Evolutionary conservation across 2,113 vertebrate genomes (phyloP), one percentile per base, ranked within the genome.

Genomic region (Platichthys stellatus): DNA sequence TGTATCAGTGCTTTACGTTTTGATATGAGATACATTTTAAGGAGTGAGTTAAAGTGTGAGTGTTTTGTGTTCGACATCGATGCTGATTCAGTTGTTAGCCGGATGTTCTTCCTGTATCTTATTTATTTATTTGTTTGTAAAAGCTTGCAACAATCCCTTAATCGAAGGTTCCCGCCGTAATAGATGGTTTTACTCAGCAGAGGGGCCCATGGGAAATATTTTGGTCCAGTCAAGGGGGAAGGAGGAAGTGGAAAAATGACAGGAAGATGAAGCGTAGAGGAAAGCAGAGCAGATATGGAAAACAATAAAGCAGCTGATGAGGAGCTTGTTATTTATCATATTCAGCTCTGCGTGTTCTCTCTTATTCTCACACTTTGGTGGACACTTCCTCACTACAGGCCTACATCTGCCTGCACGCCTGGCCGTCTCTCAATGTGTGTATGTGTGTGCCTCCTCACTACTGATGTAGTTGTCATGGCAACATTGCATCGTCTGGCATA

Each of bases 401-500:
- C 85, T 79, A 18, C 81, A 45, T 65, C 82, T 70, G 64, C 59
- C 43, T 80, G 61, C 72, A 57, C 51, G 51, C 68, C 20, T 49
- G 66, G 72, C 58, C 63, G 65, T 72, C 45, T 51, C 10, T 63
- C 6, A 35, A n/a, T 35, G 17, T 43, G 63, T 24, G 40, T 53
- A 3, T 38, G 40, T 28, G 20, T 64, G 58, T 45, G 65, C 21
- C 59, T 76, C 69, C 28, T 66, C 47, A 2, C 56, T 83, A 77
- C 74, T 83, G 80, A 56, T 71, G 62, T 62, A 18, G 89, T 92
- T 69, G 88, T 89, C 89, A 91, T 92, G 74, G 86, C 80, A 90
- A 92, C 89, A 64, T 81, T 56, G 72, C n/a, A 80, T 86, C 20
- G 45, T 69, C 53, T 77, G 68, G 66, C 74, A 66, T 87, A 9